Percentiles rank a stretch among this genome's conserved stretches.
phyloP scores from a whole-genome alignment of 2,888 invertebrate species.

The Tenthredo notha region DNA sequence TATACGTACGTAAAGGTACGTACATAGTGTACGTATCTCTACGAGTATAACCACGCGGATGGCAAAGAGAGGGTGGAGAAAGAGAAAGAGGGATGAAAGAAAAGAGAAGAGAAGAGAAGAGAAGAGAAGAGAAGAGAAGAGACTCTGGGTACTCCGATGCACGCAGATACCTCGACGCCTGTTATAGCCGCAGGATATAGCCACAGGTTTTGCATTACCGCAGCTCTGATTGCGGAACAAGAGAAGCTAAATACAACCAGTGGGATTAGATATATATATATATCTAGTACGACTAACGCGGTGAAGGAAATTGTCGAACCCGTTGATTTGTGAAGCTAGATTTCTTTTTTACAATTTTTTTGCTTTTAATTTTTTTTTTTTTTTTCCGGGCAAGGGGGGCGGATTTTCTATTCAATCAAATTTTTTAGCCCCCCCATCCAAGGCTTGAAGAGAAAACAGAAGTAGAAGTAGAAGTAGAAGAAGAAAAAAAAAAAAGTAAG shows the following conservation, averaged over 20 bases:
- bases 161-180: conserved; percentile 20
- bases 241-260: conserved; percentile 41
- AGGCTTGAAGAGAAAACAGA: too few relatives aligned
- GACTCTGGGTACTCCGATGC: not conserved
- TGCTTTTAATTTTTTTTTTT: too few relatives aligned
- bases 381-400: too few relatives aligned
- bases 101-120: not conserved
- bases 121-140: not conserved
- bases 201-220: conserved; percentile 26
- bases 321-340: not conserved
- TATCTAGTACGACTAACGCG: not conserved
- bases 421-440: too few relatives aligned
- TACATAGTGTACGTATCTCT: not conserved
- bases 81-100: not conserved
- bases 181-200: conserved; percentile 41
- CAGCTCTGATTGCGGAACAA: conserved; percentile 45
- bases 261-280: conserved; percentile 43
- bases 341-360: not conserved
- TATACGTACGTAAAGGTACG: not conserved
- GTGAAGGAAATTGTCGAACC: not conserved
- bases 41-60: not conserved
- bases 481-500: too few relatives aligned
- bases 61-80: conserved; percentile 7
- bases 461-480: too few relatives aligned
- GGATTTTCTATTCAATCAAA: too few relatives aligned